Evolutionary conservation across 2,113 vertebrate genomes (phyloP).

Genomic region (Bubo blakistoni): DNA sequence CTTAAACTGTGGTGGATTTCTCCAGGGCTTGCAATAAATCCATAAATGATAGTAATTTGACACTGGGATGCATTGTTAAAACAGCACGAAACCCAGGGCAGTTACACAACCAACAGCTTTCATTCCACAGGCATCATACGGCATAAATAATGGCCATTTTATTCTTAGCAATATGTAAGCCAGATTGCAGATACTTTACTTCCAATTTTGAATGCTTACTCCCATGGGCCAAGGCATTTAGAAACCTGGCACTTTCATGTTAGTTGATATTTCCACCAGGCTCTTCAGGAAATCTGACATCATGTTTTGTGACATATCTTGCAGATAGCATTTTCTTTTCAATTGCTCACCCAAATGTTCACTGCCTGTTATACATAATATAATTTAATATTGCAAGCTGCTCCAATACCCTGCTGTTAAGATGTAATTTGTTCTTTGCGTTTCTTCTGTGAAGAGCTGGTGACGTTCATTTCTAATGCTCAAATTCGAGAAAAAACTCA

Average conservation of each 20-base stretch:
- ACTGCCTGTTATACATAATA: background rate
- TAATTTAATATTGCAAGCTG: background rate
- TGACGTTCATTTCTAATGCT: background rate
- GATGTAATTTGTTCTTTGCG: background rate
- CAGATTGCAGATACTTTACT: background rate
- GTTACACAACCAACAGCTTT: background rate
- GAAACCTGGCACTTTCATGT: background rate
- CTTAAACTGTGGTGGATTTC: background rate
- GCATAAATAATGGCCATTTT: background rate
- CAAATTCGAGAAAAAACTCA: background rate
- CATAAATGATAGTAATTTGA: background rate
- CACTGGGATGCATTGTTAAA: background rate
- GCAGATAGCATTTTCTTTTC: constrained; percentile 6
- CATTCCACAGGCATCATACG: background rate
- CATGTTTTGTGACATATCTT: background rate
- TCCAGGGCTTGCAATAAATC: background rate
- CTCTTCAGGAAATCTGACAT: constrained; percentile 28
- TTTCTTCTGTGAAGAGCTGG: background rate
- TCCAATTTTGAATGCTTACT: background rate
- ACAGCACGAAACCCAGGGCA: background rate
- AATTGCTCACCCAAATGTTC: background rate
- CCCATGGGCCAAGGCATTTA: constrained; percentile 2
- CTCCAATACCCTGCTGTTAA: background rate
- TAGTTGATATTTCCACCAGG: background rate
- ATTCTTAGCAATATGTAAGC: background rate